Base-by-base conservation (phyloP, 2,888 invertebrate species). In the Mycalesis mineus region DNA sequence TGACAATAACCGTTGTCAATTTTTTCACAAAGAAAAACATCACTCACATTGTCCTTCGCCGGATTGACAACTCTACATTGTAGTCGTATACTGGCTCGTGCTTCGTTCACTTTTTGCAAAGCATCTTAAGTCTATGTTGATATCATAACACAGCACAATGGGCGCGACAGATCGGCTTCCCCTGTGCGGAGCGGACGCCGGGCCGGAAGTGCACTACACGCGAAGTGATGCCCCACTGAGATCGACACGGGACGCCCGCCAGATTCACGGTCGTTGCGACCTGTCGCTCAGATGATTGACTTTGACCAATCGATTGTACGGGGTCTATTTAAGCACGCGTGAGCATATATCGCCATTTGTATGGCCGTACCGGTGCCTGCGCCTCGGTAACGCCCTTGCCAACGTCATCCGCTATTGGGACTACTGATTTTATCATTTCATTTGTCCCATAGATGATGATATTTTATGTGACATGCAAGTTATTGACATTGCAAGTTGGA, bases 221-320 rank as follows among this genome's bases (percentile, higher is more conserved):
- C 82, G 74, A 74, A 77, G 74, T 82, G 75, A 74, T 65, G 64
- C 62, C 63, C 62, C 65, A 69, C 68, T 68, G 68, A 66, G 64
- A 58, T 61, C 63, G 58, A 72, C 72, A 74, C 82, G 85, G 81
- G 75, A 77, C 74, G 75, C 81, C 77, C 75, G 70, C 71, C 73
- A 76, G 75, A 84, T 87, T 88, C 88, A 89, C 88, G 89, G 88
- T 85, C 88, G 84, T 76, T 63, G 73, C 82, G 83, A 84, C 82
- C 83, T 80, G 80, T 71, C 76, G 74, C 75, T 74, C 80, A 77
- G 74, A 84, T 84, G 86, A 88, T 87, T 84, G 80, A 85, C 82
- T 86, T 74, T 81, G 81, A 79, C 85, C 85, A 85, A 87, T 87
- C 84, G 88, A 86, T 73, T 76, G 72, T 73, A 67, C 73, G 61